Conservation (phyloP, 2,888 invertebrate species). For the Tetranychus piercei region DNA sequence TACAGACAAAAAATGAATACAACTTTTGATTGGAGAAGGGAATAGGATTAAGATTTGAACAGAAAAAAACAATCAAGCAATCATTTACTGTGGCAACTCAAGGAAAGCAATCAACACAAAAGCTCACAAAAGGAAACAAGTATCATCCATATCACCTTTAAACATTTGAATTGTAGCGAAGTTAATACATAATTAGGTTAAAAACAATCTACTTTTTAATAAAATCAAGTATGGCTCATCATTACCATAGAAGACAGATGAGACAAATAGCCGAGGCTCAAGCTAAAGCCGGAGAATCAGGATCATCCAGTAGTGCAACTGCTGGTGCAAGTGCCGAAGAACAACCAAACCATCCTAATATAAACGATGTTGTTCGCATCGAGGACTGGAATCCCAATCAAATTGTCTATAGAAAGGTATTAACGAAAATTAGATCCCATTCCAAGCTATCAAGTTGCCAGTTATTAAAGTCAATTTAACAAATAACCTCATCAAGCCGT, state of each 20-base stretch:
- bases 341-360: not conserved
- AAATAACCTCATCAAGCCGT: not conserved
- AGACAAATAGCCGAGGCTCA: constrained; percentile 21
- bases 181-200: not conserved
- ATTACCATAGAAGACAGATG: constrained; percentile 21
- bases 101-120: too few relatives aligned
- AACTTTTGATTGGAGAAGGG: too few relatives aligned
- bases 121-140: too few relatives aligned
- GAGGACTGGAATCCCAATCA: constrained; percentile 46
- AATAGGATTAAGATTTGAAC: too few relatives aligned
- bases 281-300: constrained; percentile 18
- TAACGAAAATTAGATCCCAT: constrained; percentile 20
- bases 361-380: constrained; percentile 3
- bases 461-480: not conserved
- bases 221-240: constrained; percentile 18
- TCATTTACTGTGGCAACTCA: too few relatives aligned
- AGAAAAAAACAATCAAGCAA: too few relatives aligned
- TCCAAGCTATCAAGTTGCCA: not conserved
- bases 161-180: not conserved
- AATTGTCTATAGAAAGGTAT: constrained; percentile 67
- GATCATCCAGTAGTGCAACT: constrained; percentile 13
- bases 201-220: not conserved
- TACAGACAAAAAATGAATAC: too few relatives aligned
- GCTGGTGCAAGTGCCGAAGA: constrained; percentile 16
- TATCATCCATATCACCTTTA: not conserved